Evolutionary conservation across 2,888 invertebrate genomes (phyloP).

Genomic region (Elysia crispata): DNA sequence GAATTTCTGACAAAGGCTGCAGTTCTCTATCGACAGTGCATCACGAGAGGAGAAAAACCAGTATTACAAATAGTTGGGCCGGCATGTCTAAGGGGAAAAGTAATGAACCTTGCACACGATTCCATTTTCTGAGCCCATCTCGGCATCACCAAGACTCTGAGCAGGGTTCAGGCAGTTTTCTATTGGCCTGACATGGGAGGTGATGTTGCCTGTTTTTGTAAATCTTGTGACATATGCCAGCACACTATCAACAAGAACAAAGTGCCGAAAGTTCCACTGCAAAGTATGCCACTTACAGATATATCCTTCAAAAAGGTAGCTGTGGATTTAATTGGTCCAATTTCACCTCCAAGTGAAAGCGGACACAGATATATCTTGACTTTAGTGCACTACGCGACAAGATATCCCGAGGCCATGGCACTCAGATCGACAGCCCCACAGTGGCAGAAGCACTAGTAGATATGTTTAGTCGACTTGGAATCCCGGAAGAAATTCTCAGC

Average conservation of each 20-base stretch:
- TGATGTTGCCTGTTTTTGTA: conserved; percentile 41
- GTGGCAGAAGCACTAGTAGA: conserved; percentile 53
- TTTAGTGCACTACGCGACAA: conserved; percentile 53
- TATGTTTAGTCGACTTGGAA: conserved; percentile 51
- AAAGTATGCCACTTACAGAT: conserved; percentile 53
- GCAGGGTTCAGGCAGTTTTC: not conserved
- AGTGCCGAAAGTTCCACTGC: conserved; percentile 48
- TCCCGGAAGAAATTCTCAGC: not conserved
- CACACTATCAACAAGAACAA: conserved; percentile 42
- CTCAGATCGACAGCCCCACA: conserved; percentile 5
- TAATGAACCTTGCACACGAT: conserved; percentile 35
- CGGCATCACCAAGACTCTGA: too few species aligned
- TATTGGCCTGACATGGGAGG: conserved; percentile 35
- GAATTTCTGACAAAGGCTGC: too few species aligned
- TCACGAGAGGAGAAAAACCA: too few species aligned
- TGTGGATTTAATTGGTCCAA: conserved; percentile 58
- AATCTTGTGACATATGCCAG: conserved; percentile 46
- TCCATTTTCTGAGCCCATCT: conserved; percentile 31
- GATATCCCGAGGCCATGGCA: conserved; percentile 52
- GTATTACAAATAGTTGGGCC: conserved; percentile 1
- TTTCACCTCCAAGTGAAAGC: conserved; percentile 42
- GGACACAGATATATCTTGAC: conserved; percentile 54
- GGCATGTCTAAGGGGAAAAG: not conserved
- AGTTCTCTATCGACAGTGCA: too few species aligned
- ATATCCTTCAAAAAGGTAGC: conserved; percentile 52